Evolutionary conservation across 2,113 vertebrate genomes (phyloP).

Genomic region (Micronisus gabar): DNA sequence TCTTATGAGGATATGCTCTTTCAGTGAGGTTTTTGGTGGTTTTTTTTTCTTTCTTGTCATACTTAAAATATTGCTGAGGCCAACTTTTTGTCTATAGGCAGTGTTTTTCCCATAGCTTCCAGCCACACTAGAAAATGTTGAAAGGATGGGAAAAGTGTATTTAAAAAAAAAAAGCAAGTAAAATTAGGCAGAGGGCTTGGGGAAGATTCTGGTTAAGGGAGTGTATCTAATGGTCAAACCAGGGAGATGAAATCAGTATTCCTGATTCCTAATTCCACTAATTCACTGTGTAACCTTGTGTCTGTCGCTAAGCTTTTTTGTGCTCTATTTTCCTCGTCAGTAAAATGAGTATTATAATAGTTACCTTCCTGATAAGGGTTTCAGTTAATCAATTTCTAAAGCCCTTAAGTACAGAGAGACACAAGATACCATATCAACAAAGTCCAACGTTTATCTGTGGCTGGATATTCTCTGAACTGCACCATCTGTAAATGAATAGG

Average conservation of each 20-base stretch:
- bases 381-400: conserved; percentile 64
- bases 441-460: conserved; percentile 5
- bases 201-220: conserved; percentile 12
- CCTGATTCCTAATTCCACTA: conserved; percentile 25
- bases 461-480: conserved; percentile 24
- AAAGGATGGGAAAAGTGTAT: neutral
- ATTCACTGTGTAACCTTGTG: conserved; percentile 50
- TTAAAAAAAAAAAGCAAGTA: neutral
- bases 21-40: neutral
- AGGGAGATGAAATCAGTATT: conserved; percentile 41
- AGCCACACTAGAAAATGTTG: neutral
- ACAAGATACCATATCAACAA: conserved; percentile 51
- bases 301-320: neutral
- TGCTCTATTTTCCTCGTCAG: conserved; percentile 11
- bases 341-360: conserved; percentile 43
- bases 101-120: neutral
- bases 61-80: conserved; percentile 52
- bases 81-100: conserved; percentile 8
- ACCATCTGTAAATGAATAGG: neutral
- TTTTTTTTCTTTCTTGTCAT: neutral
- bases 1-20: neutral
- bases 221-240: conserved; percentile 24
- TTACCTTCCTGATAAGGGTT: conserved; percentile 46
- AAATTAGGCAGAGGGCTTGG: conserved; percentile 5
- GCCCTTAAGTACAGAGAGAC: conserved; percentile 44